These are phyloP conservation scores for Glossophaga mutica DNA, from an alignment of 2,797 vertebrate species.

Conservation along the genomic window DNA sequence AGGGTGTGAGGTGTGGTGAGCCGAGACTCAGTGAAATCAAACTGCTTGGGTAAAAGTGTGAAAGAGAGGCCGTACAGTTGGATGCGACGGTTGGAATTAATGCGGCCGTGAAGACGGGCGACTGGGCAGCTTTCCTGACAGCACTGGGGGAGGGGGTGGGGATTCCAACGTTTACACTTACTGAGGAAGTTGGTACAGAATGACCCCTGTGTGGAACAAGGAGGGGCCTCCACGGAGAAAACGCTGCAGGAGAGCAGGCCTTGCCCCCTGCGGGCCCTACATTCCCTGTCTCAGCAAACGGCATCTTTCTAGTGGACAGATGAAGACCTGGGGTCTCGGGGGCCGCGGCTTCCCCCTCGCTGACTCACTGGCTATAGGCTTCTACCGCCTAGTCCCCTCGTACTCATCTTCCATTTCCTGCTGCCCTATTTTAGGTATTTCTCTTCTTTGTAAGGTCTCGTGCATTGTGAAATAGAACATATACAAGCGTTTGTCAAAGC, in stretches of 20 bases:
- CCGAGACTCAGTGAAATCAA: background rate
- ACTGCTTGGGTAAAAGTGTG: background rate
- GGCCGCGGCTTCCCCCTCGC: background rate
- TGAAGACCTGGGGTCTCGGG: background rate
- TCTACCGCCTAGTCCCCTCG: background rate
- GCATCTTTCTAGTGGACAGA: background rate
- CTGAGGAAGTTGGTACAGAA: background rate
- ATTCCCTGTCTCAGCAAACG: background rate
- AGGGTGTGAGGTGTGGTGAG: background rate
- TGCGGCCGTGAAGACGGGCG: background rate
- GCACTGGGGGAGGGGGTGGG: background rate
- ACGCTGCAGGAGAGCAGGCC: background rate
- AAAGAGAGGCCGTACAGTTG: fast-evolving
- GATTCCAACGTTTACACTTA: background rate
- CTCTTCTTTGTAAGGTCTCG: background rate
- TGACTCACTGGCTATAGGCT: no score
- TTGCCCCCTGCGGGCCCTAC: fast-evolving
- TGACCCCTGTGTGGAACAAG: background rate
- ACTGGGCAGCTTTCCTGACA: background rate
- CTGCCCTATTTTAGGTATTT: background rate
- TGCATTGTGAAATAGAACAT: background rate
- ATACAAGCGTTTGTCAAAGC: background rate
- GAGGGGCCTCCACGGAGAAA: background rate
- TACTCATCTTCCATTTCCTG: background rate
- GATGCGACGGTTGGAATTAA: background rate